phyloP scores from a whole-genome alignment of 2,888 invertebrate species.

The Epinotia demarniana region DNA sequence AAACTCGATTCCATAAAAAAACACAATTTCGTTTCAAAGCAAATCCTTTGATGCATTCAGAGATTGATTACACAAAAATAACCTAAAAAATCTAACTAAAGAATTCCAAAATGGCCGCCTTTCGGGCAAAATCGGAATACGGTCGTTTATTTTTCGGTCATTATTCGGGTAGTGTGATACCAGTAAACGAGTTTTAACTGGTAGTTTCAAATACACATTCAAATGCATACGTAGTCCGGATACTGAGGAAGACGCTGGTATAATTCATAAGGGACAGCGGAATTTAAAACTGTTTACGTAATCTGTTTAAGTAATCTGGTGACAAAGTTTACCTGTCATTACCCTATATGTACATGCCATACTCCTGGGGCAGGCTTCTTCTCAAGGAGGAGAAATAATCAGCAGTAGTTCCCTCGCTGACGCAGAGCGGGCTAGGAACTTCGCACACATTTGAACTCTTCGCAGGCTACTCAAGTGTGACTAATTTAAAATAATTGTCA shows the following conservation, averaged over 20 bases:
- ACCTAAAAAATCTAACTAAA: conserved; percentile 25
- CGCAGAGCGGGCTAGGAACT: too few species aligned
- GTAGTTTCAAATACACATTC: conserved; percentile 76
- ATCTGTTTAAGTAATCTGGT: too few species aligned
- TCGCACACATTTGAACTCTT: too few species aligned
- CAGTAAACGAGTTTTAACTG: conserved; percentile 69
- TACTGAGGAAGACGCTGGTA: conserved; percentile 55
- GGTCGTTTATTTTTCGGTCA: conserved; percentile 62
- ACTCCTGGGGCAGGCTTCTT: too few species aligned
- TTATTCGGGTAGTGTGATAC: conserved; percentile 56
- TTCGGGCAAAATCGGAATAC: conserved; percentile 47
- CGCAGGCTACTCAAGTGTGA: too few species aligned
- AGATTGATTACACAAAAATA: conserved; percentile 26
- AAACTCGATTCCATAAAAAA: conserved; percentile 9
- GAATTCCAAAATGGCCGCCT: conserved; percentile 37
- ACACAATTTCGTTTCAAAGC: conserved; percentile 5
- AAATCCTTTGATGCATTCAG: conserved; percentile 28
- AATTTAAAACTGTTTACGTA: not conserved
- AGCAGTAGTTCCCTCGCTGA: too few species aligned
- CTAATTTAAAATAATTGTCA: too few species aligned
- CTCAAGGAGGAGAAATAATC: too few species aligned
- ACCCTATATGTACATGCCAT: too few species aligned
- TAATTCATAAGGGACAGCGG: conserved; percentile 50
- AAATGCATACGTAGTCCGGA: conserved; percentile 72
- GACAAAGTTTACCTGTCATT: too few species aligned